Evolutionary conservation across 2,113 vertebrate species (phyloP).

Genomic region (Hippoglossus stenolepis): DNA sequence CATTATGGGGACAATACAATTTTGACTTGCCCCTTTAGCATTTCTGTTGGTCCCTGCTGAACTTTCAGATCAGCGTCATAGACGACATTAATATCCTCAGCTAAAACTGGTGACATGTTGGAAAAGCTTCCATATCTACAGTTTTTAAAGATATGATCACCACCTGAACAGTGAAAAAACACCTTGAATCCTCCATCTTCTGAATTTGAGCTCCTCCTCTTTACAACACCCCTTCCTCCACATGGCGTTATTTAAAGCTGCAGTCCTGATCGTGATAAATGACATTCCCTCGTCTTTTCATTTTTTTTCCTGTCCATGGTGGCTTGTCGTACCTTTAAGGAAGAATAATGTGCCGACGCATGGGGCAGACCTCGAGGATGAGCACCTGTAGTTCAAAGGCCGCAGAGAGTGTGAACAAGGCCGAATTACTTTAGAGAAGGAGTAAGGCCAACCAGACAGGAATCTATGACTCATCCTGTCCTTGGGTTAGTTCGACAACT

Average conservation of each 20-base stretch:
- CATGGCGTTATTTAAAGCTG: slow-evolving; percentile 51
- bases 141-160: not conserved
- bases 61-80: not conserved
- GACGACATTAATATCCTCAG: not conserved
- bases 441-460: slow-evolving; percentile 26
- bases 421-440: slow-evolving; percentile 32
- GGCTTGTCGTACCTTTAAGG: slow-evolving; percentile 57
- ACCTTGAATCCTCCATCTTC: not conserved
- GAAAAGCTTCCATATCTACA: not conserved
- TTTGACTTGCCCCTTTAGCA: too few species aligned
- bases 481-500: slow-evolving; percentile 31
- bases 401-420: slow-evolving; percentile 27
- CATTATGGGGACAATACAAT: too few species aligned
- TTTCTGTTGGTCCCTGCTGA: slow-evolving; percentile 16
- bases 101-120: not conserved
- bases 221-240: slow-evolving; percentile 35
- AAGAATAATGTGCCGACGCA: slow-evolving; percentile 63
- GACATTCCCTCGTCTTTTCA: slow-evolving; percentile 5
- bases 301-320: slow-evolving; percentile 34
- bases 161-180: slow-evolving; percentile 24
- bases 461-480: slow-evolving; percentile 32
- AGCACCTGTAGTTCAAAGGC: slow-evolving; percentile 67
- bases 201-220: slow-evolving; percentile 22
- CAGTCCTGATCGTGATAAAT: slow-evolving; percentile 66
- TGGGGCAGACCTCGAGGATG: slow-evolving; percentile 54